phyloP scores from a whole-genome alignment of 2,888 invertebrate species.

The Dryocosmus kuriphilus region DNA sequence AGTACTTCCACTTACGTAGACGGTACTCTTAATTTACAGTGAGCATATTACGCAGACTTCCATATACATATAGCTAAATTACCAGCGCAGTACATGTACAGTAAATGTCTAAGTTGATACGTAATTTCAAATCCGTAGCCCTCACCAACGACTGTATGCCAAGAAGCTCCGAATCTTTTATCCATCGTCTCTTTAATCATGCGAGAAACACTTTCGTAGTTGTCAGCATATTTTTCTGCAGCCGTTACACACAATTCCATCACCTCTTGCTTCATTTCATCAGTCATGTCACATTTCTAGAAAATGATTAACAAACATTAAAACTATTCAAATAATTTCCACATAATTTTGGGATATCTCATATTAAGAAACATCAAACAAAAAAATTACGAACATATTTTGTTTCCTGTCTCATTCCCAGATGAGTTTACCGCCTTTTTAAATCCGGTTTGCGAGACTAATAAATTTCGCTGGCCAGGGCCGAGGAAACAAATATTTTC shows the following conservation, averaged over 20 bases:
- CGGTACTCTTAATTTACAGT: constrained; percentile 16
- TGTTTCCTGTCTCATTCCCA: no score
- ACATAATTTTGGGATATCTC: neutral
- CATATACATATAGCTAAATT: constrained; percentile 83
- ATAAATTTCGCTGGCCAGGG: no score
- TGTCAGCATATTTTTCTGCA: constrained; percentile 82
- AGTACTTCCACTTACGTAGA: no score
- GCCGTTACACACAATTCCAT: constrained; percentile 84
- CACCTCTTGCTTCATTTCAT: constrained; percentile 83
- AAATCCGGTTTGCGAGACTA: no score
- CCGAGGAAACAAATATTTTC: no score
- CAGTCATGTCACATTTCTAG: constrained; percentile 81
- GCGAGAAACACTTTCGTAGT: constrained; percentile 83
- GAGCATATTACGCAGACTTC: constrained; percentile 81
- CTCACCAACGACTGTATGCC: constrained; percentile 85
- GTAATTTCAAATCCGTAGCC: constrained; percentile 84
- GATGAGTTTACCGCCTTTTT: no score
- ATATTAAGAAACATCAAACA: no score
- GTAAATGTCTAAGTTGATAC: constrained; percentile 81
- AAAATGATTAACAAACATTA: constrained; percentile 33
- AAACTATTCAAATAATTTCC: neutral
- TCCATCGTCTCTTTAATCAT: constrained; percentile 85
- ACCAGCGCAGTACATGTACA: constrained; percentile 83
- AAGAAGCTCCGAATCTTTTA: constrained; percentile 83
- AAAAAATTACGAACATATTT: no score